Conservation (phyloP, 2,888 invertebrate genomes). For the Protonemura montana region DNA sequence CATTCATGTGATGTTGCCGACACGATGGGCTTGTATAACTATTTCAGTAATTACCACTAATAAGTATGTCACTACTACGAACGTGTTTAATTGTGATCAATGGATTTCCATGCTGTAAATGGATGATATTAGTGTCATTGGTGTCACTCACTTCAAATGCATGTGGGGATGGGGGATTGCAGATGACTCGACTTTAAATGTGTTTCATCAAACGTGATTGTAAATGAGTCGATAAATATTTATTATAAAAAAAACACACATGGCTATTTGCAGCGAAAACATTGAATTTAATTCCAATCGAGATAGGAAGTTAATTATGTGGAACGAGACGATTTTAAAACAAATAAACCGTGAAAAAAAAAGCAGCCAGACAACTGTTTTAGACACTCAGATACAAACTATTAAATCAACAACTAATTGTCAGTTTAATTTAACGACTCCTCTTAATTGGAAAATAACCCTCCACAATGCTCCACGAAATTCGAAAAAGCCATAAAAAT, state of each 20-base stretch:
- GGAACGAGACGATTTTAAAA: background rate
- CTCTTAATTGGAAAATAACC: background rate
- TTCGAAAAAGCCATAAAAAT: background rate
- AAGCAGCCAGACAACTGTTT: background rate
- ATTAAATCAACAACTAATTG: background rate
- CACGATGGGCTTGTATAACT: background rate
- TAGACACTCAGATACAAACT: background rate
- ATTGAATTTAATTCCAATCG: background rate
- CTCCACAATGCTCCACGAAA: background rate
- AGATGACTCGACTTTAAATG: background rate
- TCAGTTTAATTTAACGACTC: background rate
- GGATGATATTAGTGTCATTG: background rate
- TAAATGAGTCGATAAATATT: background rate
- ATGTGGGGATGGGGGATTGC: background rate
- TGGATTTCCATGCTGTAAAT: slow-evolving; percentile 1
- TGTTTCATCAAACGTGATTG: background rate
- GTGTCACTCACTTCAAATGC: background rate
- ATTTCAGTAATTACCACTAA: background rate
- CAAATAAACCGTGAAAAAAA: background rate
- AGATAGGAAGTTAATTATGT: background rate
- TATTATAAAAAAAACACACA: background rate
- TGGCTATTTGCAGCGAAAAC: background rate
- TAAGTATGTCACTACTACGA: slow-evolving; percentile 1
- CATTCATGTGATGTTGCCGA: background rate
- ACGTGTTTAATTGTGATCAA: background rate